Conservation (phyloP, 2,797 vertebrate genomes). For the Myoxocephalus aenaeus region DNA sequence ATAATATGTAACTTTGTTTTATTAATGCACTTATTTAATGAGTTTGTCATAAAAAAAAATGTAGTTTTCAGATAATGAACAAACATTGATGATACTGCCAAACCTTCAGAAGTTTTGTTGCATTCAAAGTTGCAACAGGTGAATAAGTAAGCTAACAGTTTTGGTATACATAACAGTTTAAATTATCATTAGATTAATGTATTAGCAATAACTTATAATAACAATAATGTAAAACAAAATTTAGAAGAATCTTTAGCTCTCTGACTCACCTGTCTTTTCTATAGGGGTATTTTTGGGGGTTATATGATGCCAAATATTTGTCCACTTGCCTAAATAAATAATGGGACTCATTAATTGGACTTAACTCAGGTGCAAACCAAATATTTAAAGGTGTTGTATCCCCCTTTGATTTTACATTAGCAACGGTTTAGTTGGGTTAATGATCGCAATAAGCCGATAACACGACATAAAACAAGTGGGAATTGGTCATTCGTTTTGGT, state of each 20-base stretch:
- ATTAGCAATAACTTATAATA: background rate
- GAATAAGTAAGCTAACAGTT: background rate
- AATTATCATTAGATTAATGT: background rate
- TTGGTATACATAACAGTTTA: background rate
- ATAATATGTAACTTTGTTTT: background rate
- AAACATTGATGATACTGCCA: too few species aligned
- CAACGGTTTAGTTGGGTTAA: background rate
- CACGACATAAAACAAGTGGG: constrained; percentile 14
- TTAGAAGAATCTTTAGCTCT: background rate
- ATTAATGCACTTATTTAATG: background rate
- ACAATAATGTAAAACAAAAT: background rate
- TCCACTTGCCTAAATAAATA: background rate
- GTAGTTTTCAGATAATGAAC: background rate
- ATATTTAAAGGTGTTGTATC: background rate
- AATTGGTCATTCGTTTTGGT: constrained; percentile 22
- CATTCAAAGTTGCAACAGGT: background rate
- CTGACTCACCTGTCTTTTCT: background rate
- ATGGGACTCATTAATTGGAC: background rate
- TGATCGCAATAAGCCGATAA: constrained; percentile 19
- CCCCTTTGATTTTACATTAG: background rate
- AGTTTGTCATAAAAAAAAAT: background rate
- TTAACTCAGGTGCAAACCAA: background rate
- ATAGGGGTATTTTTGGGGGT: background rate
- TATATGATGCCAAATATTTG: background rate
- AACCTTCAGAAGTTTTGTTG: background rate